phyloP scores from a whole-genome alignment of 2,113 vertebrate genomes.

The Romanogobio albipinnatus region DNA sequence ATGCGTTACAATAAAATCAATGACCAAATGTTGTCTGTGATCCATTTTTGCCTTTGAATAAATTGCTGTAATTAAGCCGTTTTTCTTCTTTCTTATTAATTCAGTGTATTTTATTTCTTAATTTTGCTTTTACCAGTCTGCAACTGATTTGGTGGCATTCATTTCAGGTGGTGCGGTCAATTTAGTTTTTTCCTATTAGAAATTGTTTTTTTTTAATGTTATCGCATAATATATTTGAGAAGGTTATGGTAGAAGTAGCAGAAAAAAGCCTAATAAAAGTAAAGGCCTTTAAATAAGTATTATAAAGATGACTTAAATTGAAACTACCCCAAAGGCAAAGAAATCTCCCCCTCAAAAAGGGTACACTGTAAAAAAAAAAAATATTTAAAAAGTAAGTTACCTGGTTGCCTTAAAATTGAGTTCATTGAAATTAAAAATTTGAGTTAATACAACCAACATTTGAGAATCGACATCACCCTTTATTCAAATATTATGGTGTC shows the following conservation, averaged over 20 bases:
- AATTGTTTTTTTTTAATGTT: not conserved
- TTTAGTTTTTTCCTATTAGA: too few relatives aligned
- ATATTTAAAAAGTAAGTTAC: too few relatives aligned
- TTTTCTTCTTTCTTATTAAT: not conserved
- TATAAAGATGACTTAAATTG: not conserved
- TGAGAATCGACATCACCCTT: too few relatives aligned
- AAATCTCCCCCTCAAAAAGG: not conserved
- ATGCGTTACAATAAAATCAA: constrained; percentile 50
- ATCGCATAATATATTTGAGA: not conserved
- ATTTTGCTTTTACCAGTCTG: not conserved
- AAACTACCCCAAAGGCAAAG: not conserved
- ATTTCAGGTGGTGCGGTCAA: not conserved
- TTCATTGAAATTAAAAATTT: too few relatives aligned
- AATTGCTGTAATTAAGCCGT: not conserved
- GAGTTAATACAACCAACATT: too few relatives aligned
- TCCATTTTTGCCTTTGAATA: not conserved
- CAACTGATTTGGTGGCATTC: not conserved
- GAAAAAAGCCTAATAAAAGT: not conserved
- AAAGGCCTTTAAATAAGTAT: not conserved
- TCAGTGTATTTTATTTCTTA: not conserved
- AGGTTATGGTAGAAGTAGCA: not conserved
- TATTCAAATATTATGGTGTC: too few relatives aligned
- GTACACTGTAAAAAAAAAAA: too few relatives aligned
- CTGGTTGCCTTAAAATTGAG: too few relatives aligned
- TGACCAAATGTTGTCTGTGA: not conserved